A percentile compares a stretch with the other conserved stretches of the same genome.
Conservation (phyloP, 2,113 vertebrate species). For the Pelusios castaneus region DNA sequence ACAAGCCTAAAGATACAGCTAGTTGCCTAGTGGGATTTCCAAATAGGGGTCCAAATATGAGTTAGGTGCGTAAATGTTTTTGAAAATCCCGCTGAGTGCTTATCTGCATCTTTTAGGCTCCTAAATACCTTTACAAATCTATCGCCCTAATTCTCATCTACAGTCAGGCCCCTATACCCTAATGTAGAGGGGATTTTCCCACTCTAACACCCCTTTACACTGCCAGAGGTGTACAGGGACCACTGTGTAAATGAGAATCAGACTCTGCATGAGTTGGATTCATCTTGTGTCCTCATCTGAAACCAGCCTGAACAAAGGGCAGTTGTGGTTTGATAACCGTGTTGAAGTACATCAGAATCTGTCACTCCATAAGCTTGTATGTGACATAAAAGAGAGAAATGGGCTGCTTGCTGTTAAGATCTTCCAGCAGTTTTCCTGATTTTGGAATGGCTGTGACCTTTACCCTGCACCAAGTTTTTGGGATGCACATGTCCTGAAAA, state of each 20-base stretch:
- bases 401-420: not conserved
- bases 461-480: not conserved
- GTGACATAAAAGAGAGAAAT: not conserved
- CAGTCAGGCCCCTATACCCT: not conserved
- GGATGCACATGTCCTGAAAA: not conserved
- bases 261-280: not conserved
- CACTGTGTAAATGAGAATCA: not conserved
- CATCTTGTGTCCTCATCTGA: not conserved
- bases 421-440: not conserved
- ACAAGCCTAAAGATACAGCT: not conserved
- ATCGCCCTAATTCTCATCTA: not conserved
- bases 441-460: not conserved
- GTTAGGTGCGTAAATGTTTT: not conserved
- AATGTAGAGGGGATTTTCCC: not conserved
- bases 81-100: not conserved
- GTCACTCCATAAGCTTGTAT: not conserved
- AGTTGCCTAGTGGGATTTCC: not conserved
- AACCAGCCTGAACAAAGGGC: not conserved
- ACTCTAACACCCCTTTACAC: not conserved
- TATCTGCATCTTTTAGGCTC: not conserved
- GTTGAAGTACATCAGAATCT: not conserved
- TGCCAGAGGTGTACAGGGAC: not conserved
- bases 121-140: not conserved
- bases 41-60: not conserved
- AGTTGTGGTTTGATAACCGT: not conserved